Evolutionary conservation across 1,140 invertebrate species (phyloP), one percentile per base, ranked within the genome.

Genomic region (Augochlora pura): DNA sequence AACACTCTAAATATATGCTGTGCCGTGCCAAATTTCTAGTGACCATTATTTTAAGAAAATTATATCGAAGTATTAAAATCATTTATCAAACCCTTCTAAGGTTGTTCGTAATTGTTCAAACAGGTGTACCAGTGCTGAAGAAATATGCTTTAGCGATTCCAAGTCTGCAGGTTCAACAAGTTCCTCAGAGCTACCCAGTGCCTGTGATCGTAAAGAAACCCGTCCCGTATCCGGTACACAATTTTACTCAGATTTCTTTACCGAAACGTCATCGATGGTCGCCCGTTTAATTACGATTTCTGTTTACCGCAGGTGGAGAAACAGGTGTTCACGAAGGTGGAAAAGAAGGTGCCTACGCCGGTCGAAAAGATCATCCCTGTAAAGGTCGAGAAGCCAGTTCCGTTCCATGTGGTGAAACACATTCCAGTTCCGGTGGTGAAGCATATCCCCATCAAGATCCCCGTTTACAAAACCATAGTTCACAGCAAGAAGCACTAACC

Each of bases 111-210:
- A 6, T 10, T 32, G n/a, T 27, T n/a, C 6, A 6, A 21, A 59
- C 68, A 91, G 90, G 83, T 21, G 92, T 95, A 16, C 94, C 95
- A 14, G 94, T 96, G n/a, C 93, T 94, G 25, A 95, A 96, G 86
- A 88, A 94, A 6, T 88, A 96, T 0, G 94, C 95, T 60, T 93
- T 96, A 3, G 94, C 94, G 70, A 93, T 96, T 7, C 95, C 95
- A 0, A 95, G 95, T 84, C 94, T 95, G 14, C 94, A 96, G 69
- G 92, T 96, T 7, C 89, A 94, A 27, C 91, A 92, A 0, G 91
- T 93, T 4, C 91, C 93, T 7, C 93, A 94, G 80, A 94, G 93
- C 18, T 94, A 94, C 79, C 92, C 94, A 1, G 91, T 94, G 5
- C n/a, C 82, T 0, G 77, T 89, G 63, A 52, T 89, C 18, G 79